A percentile compares a stretch with the other conserved stretches of the same genome.
These are phyloP conservation scores for rat (Rattus norvegicus) DNA, from an alignment of 2,113 vertebrate genomes.

Conservation along the genomic window GRCr8 NC_086029.1:58589001-58589500, in stretches of 20 bases:
- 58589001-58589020: background rate
- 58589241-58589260: slow-evolving; percentile 45
- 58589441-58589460: too few relatives aligned
- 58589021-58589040: background rate
- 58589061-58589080: background rate
- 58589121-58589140: background rate
- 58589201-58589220: slow-evolving; percentile 34
- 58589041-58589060: background rate
- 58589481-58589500: too few relatives aligned
- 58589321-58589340: background rate
- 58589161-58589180: background rate
- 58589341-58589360: background rate
- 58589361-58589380: background rate
- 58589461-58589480: too few relatives aligned
- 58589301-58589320: background rate
- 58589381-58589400: background rate
- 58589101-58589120: background rate
- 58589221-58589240: slow-evolving; percentile 26
- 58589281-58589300: slow-evolving; percentile 19
- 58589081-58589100: too few relatives aligned
- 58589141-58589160: background rate
- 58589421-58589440: too few relatives aligned
- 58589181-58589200: background rate
- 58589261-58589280: background rate
- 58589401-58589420: background rate